Base-by-base conservation (phyloP, 2,113 vertebrate genomes). In the Halichoerus grypus region DNA sequence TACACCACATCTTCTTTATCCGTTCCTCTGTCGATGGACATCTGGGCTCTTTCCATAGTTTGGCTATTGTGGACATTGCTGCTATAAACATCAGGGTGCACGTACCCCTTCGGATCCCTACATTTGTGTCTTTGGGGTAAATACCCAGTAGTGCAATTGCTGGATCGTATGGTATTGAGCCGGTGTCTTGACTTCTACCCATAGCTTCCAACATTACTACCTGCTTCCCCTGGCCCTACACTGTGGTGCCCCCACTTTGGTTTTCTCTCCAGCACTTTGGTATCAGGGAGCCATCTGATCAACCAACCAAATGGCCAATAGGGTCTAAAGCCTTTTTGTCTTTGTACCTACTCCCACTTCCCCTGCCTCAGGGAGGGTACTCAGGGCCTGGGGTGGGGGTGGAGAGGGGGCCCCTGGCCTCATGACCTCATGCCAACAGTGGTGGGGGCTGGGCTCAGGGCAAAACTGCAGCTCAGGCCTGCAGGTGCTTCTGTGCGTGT, bases 211-310 rank as follows among this genome's bases (percentile, higher is more conserved):
- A 69, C 0, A 5, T 16, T 2, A 15, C 49, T 42, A 42, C 31
- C 67, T 36, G 61, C 71, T 31, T 42, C 33, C 55, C 1, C 22
- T 1, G 46, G 14, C 39, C 21, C 36, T 28, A 0, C 18, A 16
- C 3, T 5, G 0, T 8, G n/a, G 24, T 1, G 2, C 31, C 46
- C 21, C 7, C 24, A 11, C 26, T 4, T 51, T 18, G 3, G 4
- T 5, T 8, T 28, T 63, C 14, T 67, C 53, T 51, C 16, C 5
- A 4, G 36, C 0, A n/a, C 24, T 15, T n/a, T 16, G 72, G 22
- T 1, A 8, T 59, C 51, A 1, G 7, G 3, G 53, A 88, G 65
- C 13, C 24, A 6, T 4, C 51, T 59, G 36, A 67, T 65, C 53
- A 53, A 16, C n/a, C 79, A 16, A 2, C 74, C 22, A 9, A 0